Conservation (phyloP, 37 sponge, comb jelly and placozoan genomes). For the Aplysina aerophoba region DNA sequence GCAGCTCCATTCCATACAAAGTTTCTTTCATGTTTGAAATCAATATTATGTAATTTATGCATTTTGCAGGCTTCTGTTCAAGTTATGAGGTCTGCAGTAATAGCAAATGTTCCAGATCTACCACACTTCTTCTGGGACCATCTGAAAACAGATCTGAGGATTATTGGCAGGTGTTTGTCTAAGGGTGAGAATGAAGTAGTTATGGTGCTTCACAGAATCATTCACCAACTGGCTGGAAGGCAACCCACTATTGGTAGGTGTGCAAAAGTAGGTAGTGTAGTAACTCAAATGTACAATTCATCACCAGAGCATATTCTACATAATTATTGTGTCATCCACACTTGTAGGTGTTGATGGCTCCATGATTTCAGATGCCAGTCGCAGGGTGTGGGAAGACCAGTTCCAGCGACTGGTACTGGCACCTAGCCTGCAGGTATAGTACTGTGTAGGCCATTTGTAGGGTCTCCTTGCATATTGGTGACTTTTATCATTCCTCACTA, state of each 20-base stretch:
- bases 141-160: neutral
- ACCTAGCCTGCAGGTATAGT: neutral
- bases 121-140: constrained; percentile 22
- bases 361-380: neutral
- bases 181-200: neutral
- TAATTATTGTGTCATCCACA: too few species aligned
- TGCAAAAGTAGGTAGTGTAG: too few species aligned
- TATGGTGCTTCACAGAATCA: neutral
- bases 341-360: neutral
- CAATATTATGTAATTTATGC: too few species aligned
- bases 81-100: neutral
- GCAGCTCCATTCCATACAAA: too few species aligned
- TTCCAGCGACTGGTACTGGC: neutral
- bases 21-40: too few species aligned
- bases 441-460: neutral
- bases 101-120: neutral
- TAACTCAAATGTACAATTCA: too few species aligned
- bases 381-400: constrained; percentile 8
- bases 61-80: neutral
- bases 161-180: neutral
- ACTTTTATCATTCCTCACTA: too few species aligned
- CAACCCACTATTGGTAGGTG: too few species aligned
- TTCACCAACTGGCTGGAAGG: neutral
- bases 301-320: too few species aligned
- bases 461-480: too few species aligned